Conservation (phyloP, 2,113 vertebrate genomes). For the Empidonax alnorum region DNA sequence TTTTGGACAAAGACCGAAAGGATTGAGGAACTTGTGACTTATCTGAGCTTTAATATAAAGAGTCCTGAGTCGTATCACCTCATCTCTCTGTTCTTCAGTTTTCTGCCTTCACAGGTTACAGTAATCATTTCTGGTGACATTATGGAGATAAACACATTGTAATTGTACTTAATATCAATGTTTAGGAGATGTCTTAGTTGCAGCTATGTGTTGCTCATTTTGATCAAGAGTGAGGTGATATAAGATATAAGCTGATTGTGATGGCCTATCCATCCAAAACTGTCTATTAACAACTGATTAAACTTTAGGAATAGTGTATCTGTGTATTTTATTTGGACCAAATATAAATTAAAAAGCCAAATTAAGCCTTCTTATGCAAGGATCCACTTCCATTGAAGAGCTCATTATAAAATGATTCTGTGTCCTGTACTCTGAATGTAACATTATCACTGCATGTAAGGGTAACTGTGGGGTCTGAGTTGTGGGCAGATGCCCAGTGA, state of each 20-base stretch:
- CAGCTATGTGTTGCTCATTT: no score
- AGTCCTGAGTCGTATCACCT: neutral
- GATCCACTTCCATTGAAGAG: neutral
- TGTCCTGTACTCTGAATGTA: neutral
- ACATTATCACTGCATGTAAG: accelerated
- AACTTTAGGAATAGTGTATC: neutral
- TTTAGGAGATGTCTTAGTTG: neutral
- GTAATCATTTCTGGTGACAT: neutral
- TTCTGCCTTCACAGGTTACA: neutral
- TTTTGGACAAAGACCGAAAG: neutral
- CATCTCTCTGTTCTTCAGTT: neutral
- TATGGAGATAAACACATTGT: neutral
- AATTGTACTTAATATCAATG: neutral
- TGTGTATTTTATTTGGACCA: neutral
- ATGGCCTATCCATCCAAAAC: neutral
- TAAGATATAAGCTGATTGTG: neutral
- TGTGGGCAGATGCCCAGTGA: neutral
- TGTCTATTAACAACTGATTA: neutral
- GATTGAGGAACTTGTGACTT: neutral
- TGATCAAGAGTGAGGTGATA: no score
- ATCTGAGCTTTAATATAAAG: neutral
- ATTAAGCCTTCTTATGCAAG: neutral
- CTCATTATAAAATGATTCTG: neutral
- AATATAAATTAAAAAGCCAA: neutral
- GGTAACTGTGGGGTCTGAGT: neutral